These are phyloP conservation scores for Triplophysa siluroides DNA, from an alignment of 2,113 vertebrate species.

Conservation along the genomic window DNA sequence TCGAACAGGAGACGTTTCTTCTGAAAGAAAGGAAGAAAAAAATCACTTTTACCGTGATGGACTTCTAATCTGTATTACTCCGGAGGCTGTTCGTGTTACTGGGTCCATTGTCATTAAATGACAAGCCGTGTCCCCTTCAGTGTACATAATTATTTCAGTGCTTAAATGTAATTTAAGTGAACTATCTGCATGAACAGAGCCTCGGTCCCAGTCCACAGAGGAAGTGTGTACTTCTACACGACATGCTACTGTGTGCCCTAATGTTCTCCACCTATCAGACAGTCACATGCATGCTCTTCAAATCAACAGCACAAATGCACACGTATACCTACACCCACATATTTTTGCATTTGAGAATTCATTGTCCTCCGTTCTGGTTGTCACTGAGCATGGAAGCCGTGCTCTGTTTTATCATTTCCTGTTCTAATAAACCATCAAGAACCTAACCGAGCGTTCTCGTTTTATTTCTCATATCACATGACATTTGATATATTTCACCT, in stretches of 20 bases:
- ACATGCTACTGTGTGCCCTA: constrained; percentile 50
- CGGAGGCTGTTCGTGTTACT: constrained; percentile 48
- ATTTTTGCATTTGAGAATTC: constrained; percentile 59
- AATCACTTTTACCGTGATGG: constrained; percentile 66
- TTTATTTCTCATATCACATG: constrained; percentile 3
- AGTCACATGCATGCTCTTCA: constrained; percentile 49
- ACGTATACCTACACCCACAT: background rate
- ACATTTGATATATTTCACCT: constrained; percentile 9
- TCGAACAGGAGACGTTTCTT: constrained; percentile 17
- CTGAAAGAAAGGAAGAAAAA: constrained; percentile 41
- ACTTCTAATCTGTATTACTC: constrained; percentile 50
- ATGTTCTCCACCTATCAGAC: constrained; percentile 44
- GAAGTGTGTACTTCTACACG: constrained; percentile 74
- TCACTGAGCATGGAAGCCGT: constrained; percentile 75
- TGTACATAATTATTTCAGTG: constrained; percentile 70
- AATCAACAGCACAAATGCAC: constrained; percentile 25
- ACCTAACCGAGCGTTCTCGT: constrained; percentile 47
- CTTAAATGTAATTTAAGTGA: constrained; percentile 74
- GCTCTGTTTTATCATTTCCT: constrained; percentile 77
- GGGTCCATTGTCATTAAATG: constrained; percentile 58
- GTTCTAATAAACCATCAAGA: constrained; percentile 77
- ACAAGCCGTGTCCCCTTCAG: constrained; percentile 59
- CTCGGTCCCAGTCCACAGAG: constrained; percentile 70
- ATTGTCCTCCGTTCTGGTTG: constrained; percentile 66
- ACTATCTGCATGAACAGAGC: constrained; percentile 77